These are phyloP conservation scores for Lepidocyrtinus sp. DNA, from an alignment of 2,888 invertebrate genomes.

Conservation along the genomic window DNA sequence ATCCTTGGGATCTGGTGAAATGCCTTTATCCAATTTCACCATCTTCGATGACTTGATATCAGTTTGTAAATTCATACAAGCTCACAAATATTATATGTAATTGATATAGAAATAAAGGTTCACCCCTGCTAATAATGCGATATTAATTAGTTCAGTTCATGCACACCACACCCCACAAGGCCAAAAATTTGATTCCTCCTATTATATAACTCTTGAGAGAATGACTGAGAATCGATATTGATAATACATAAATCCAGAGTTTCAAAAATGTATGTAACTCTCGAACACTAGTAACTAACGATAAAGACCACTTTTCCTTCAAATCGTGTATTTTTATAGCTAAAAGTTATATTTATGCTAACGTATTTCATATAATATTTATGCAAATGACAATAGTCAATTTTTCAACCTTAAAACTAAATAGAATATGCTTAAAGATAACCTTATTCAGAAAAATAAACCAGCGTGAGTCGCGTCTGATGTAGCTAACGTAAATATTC, in stretches of 20 bases:
- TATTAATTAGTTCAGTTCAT: neutral
- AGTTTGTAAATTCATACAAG: neutral
- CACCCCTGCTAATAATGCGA: neutral
- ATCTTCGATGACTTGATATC: too few relatives aligned
- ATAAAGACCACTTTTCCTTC: too few relatives aligned
- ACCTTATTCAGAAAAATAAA: slow-evolving; percentile 52
- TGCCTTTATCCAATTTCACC: too few relatives aligned
- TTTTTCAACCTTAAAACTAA: too few relatives aligned
- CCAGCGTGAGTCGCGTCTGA: slow-evolving; percentile 31
- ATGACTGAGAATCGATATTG: neutral
- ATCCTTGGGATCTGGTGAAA: too few relatives aligned
- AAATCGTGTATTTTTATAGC: too few relatives aligned
- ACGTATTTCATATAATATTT: too few relatives aligned
- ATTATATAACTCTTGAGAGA: neutral
- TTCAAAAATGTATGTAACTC: too few relatives aligned
- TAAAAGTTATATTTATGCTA: too few relatives aligned
- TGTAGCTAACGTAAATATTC: slow-evolving; percentile 15
- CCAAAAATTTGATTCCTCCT: neutral
- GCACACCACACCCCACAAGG: neutral
- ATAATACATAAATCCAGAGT: neutral
- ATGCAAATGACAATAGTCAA: too few relatives aligned
- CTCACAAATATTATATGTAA: neutral
- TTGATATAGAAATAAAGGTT: neutral
- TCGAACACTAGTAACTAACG: too few relatives aligned
- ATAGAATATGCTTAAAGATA: too few relatives aligned